phyloP scores from a whole-genome alignment of 1,140 invertebrate species.

The Pachypeltis micranthus region DNA sequence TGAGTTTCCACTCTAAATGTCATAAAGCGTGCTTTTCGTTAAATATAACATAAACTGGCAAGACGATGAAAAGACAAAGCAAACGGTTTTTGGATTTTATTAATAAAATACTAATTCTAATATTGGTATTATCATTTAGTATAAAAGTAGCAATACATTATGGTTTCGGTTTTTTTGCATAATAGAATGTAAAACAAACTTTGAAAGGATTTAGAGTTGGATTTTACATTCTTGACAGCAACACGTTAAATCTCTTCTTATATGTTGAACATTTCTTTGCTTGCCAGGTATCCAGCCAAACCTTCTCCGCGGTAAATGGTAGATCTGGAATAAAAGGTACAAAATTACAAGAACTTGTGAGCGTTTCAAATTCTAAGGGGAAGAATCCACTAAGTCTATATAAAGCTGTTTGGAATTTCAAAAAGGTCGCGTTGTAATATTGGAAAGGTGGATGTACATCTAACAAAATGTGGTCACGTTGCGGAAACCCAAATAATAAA shows the following conservation, averaged over 20 bases:
- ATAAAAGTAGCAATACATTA: background rate
- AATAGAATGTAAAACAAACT: no score
- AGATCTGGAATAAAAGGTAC: constrained; percentile 16
- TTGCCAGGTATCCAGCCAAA: constrained; percentile 9
- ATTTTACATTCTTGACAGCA: background rate
- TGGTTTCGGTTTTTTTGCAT: no score
- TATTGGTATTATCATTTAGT: background rate
- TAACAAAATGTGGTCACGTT: background rate
- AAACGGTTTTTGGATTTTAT: background rate
- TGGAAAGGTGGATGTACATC: background rate
- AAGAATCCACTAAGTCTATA: no score
- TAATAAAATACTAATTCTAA: background rate
- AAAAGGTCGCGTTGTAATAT: background rate
- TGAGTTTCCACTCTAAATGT: no score
- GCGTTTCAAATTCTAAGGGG: no score
- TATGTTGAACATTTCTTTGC: constrained; percentile 8
- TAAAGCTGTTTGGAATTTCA: background rate
- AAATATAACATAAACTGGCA: no score
- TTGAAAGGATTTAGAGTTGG: no score
- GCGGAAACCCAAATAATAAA: no score
- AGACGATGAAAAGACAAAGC: no score
- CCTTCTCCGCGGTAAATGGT: constrained; percentile 11
- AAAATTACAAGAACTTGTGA: no score
- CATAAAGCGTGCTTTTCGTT: no score
- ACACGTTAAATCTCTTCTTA: background rate